Evolutionary conservation across 2,888 invertebrate species (phyloP), one percentile per base, ranked within the genome.

Genomic region (Lepidochrysops patricia): DNA sequence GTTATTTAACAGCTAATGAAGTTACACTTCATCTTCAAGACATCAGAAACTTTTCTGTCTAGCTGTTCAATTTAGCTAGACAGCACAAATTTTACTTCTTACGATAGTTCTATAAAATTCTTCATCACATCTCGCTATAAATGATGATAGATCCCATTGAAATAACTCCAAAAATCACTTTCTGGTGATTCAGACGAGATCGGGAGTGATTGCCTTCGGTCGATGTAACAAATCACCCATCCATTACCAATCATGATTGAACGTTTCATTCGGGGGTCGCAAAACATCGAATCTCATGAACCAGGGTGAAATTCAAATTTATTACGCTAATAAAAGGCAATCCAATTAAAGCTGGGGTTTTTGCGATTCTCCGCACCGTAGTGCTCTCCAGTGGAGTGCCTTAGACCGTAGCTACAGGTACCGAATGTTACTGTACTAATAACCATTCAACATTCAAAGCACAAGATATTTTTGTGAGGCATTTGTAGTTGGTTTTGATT

Each of bases 291-390:
- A 67, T 71, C 64, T 63, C 63, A 64, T 64, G 65, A 66, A 73
- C 72, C 74, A 76, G 77, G 77, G 80, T 54, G 56, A 79, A 83
- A 83, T 82, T 80, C 82, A 79, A 85, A 85, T 86, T 85, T 85
- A 85, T 83, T 79, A 82, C 81, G 79, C 82, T 84, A 85, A 85
- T 85, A 87, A 87, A 87, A 84, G 77, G 79, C 83, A 79, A 81
- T 84, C 84, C 87, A 87, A 87, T 87, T 86, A 87, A 83, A 81
- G 75, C 73, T 67, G 73, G 74, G 75, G 77, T 85, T 85, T 82
- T 81, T 79, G 73, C 74, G 74, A 68, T 72, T 72, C 77, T 72
- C 72, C 62, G 64, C 65, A 61, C 61, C 72, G 69, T 72, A 80
- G 79, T 70, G 76, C 75, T 58, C 82, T 84, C 63, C 67, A 75